These are phyloP conservation scores for Acanthaster planci DNA, from an alignment of 35 echinoderm and acorn worm genomes.

Conservation along the genomic window DNA sequence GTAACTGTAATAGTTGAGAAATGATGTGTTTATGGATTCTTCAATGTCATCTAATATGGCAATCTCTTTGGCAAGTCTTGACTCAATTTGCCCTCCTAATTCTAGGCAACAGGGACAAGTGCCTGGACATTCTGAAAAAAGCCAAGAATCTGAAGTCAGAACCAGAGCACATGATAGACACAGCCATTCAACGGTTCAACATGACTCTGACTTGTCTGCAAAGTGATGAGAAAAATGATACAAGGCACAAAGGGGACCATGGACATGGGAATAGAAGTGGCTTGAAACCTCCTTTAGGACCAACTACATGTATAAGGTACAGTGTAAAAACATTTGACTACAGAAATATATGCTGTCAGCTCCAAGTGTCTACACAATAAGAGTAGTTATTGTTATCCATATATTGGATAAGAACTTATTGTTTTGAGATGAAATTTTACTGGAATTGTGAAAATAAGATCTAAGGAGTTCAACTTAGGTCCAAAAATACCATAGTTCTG, in stretches of 20 bases:
- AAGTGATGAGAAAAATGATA: neutral
- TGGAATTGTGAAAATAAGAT: too few relatives aligned
- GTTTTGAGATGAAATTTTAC: too few relatives aligned
- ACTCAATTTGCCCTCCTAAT: neutral
- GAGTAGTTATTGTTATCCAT: too few relatives aligned
- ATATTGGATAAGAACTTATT: too few relatives aligned
- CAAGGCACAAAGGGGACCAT: neutral
- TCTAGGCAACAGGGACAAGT: slow-evolving; percentile 60
- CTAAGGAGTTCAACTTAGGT: too few relatives aligned
- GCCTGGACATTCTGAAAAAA: slow-evolving; percentile 72
- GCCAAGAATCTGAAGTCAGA: slow-evolving; percentile 37
- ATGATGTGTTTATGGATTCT: too few relatives aligned
- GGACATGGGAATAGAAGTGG: neutral
- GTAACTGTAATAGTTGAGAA: too few relatives aligned
- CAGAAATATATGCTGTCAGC: neutral
- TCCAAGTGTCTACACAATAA: too few relatives aligned
- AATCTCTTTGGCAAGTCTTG: neutral
- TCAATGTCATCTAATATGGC: neutral
- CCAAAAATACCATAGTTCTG: too few relatives aligned
- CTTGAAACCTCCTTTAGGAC: too few relatives aligned
- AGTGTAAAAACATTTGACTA: neutral
- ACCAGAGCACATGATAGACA: slow-evolving; percentile 11
- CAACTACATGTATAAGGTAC: neutral
- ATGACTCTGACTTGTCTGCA: slow-evolving; percentile 18
- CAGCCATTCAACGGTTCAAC: slow-evolving; percentile 36